These are phyloP conservation scores for Yponomeuta plumbellus DNA, from an alignment of 2,888 invertebrate genomes.

Conservation along the genomic window DNA sequence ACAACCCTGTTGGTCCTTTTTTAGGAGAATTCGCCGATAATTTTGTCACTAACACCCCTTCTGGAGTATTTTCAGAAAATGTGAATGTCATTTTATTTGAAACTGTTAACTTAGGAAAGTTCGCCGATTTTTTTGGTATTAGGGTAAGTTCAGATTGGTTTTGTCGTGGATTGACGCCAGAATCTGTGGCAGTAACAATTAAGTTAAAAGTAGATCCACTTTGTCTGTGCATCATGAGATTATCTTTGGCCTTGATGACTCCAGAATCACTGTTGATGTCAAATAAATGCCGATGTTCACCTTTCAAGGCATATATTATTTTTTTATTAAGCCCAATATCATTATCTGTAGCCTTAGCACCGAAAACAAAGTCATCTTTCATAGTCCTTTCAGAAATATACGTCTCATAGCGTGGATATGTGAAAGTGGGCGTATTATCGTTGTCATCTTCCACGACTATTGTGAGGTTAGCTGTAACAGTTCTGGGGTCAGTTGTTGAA, in stretches of 20 bases:
- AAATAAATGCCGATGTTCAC: slow-evolving; percentile 87
- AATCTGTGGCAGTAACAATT: slow-evolving; percentile 88
- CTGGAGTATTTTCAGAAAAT: slow-evolving; percentile 86
- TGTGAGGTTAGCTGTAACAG: slow-evolving; percentile 88
- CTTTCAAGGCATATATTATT: slow-evolving; percentile 86
- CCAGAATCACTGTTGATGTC: slow-evolving; percentile 88
- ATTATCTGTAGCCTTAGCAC: slow-evolving; percentile 89
- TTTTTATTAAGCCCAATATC: slow-evolving; percentile 90
- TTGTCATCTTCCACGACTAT: slow-evolving; percentile 88
- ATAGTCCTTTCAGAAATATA: slow-evolving; percentile 89
- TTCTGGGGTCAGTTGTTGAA: slow-evolving; percentile 89
- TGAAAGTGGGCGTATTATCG: slow-evolving; percentile 89
- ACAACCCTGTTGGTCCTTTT: slow-evolving; percentile 80
- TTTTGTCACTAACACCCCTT: slow-evolving; percentile 85
- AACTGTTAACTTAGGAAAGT: slow-evolving; percentile 87
- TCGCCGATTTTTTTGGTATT: slow-evolving; percentile 83
- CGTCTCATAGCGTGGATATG: slow-evolving; percentile 83
- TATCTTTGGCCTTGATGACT: slow-evolving; percentile 87
- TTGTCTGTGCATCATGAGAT: slow-evolving; percentile 74
- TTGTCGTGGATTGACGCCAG: slow-evolving; percentile 81
- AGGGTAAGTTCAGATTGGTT: slow-evolving; percentile 86
- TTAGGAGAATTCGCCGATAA: slow-evolving; percentile 89
- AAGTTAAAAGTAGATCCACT: slow-evolving; percentile 81
- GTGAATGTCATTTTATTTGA: slow-evolving; percentile 84
- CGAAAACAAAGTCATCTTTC: slow-evolving; percentile 91